Conservation (phyloP, 2,888 invertebrate genomes). For the Latrodectus elegans region DNA sequence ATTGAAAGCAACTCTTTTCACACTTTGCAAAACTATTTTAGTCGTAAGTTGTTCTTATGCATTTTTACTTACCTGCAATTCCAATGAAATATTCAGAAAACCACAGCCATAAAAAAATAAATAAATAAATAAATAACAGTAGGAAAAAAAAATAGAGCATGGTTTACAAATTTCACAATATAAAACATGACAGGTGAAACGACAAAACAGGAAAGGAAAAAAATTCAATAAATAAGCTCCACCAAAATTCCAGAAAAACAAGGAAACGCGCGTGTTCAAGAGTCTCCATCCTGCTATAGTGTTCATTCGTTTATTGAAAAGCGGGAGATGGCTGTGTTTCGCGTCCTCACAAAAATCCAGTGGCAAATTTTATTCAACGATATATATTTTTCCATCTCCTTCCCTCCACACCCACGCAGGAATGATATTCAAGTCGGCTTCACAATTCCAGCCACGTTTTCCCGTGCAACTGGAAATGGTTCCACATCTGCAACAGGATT, state of each 20-base stretch:
- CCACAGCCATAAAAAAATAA: no score
- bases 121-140: no score
- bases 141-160: no score
- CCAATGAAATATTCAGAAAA: no score
- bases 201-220: neutral
- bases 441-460: constrained; percentile 37
- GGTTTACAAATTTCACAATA: neutral
- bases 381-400: constrained; percentile 11
- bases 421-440: neutral
- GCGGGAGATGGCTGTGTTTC: neutral
- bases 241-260: neutral
- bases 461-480: constrained; percentile 31
- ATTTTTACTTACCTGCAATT: no score
- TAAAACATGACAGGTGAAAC: constrained; percentile 2
- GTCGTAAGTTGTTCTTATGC: no score
- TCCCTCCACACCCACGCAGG: no score
- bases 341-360: constrained; percentile 9
- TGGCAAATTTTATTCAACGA: constrained; percentile 58
- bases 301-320: constrained; percentile 32
- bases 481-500: constrained; percentile 38
- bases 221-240: neutral
- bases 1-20: no score
- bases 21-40: no score
- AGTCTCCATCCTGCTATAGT: neutral
- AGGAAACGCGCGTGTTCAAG: neutral